phyloP scores from a whole-genome alignment of 2,113 vertebrate species.

The Fulmarus glacialis region DNA sequence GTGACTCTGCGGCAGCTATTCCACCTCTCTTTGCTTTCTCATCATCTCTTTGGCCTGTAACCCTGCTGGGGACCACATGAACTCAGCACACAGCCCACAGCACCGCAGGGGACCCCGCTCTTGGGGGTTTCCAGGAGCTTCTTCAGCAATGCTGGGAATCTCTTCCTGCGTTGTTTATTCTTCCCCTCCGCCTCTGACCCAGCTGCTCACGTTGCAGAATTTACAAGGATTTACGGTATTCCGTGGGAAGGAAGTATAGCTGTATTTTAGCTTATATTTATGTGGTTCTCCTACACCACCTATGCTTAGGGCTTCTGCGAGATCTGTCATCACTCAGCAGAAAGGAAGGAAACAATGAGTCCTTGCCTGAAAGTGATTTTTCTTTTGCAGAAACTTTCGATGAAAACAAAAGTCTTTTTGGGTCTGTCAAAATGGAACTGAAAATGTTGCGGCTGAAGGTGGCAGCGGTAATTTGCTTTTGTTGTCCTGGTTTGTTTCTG shows the following conservation, averaged over 20 bases:
- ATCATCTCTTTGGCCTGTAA: neutral
- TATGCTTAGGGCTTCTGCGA: neutral
- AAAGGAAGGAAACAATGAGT: constrained; percentile 37
- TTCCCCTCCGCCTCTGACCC: neutral
- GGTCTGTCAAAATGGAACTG: neutral
- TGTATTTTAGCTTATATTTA: neutral
- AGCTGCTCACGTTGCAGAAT: neutral
- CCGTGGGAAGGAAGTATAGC: constrained; percentile 1
- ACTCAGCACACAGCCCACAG: neutral
- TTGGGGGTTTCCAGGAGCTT: neutral
- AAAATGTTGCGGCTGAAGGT: neutral
- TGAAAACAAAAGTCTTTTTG: neutral
- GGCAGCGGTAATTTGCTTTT: neutral
- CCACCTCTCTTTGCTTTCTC: neutral
- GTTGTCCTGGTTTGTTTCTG: neutral
- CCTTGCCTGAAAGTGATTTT: constrained; percentile 4
- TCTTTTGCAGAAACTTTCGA: constrained; percentile 1
- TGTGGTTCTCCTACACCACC: neutral
- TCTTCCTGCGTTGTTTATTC: neutral
- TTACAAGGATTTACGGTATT: neutral
- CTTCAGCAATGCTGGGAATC: neutral
- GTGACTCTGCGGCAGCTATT: neutral
- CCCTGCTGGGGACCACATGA: rapidly evolving
- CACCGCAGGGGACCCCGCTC: neutral
- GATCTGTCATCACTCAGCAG: neutral